Evolutionary conservation across 2,888 invertebrate species (phyloP).

Genomic region (Patella pellucida): DNA sequence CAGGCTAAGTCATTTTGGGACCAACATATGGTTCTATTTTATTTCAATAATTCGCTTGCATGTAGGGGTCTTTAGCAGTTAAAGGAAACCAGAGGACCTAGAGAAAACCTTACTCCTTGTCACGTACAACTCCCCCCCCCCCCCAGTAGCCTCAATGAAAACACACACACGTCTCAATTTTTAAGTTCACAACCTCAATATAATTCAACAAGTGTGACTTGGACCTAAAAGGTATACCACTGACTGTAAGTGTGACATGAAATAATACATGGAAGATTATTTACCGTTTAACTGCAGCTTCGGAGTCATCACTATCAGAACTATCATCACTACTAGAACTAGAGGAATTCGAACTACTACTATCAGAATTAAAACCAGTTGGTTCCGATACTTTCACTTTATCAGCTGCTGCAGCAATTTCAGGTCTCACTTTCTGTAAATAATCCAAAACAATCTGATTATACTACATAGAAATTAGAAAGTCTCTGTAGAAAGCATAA

Average conservation of each 20-base stretch:
- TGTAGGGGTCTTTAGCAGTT: no score
- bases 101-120: no score
- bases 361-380: constrained; percentile 94
- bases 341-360: constrained; percentile 84
- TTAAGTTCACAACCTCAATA: no score
- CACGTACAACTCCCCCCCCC: no score
- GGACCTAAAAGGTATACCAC: not conserved
- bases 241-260: not conserved
- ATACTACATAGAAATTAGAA: no score
- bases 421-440: constrained; percentile 62
- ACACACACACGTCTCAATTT: no score
- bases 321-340: constrained; percentile 80
- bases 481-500: no score
- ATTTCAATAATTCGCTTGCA: no score
- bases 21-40: no score
- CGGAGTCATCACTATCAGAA: constrained; percentile 34
- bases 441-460: not conserved
- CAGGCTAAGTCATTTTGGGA: no score
- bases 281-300: constrained; percentile 33
- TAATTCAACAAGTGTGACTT: not conserved
- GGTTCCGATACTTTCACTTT: constrained; percentile 85
- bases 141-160: no score
- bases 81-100: no score
- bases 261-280: not conserved
- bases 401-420: constrained; percentile 74